Conservation (phyloP, 2,113 vertebrate genomes). For the Tachysurus vachellii region DNA sequence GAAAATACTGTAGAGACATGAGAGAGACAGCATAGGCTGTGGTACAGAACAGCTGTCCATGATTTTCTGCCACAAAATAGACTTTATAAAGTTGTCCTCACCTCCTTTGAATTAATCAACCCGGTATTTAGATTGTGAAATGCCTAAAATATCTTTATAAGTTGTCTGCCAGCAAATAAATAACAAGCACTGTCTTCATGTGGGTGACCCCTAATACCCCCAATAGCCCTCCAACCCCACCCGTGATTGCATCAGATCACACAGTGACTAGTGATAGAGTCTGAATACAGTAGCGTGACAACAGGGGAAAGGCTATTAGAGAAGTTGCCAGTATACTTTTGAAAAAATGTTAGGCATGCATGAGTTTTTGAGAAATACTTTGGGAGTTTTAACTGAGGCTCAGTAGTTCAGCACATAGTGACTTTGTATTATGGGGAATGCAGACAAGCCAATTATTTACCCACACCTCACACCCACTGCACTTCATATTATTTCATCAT, state of each 20-base stretch:
- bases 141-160: background rate
- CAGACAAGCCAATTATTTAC: background rate
- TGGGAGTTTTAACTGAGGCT: background rate
- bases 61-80: background rate
- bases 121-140: background rate
- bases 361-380: background rate
- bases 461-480: background rate
- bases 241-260: background rate
- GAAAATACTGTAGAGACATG: background rate
- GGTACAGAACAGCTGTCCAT: background rate
- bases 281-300: background rate
- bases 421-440: slow-evolving; percentile 26
- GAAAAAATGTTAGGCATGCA: background rate
- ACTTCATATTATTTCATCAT: background rate
- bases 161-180: background rate
- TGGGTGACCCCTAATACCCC: background rate
- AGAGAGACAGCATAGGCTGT: background rate
- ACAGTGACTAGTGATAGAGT: background rate
- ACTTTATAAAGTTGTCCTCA: background rate
- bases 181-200: background rate
- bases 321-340: background rate
- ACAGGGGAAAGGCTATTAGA: background rate
- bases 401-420: slow-evolving; percentile 22
- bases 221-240: background rate
- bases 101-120: background rate